A percentile compares a stretch with the other conserved stretches of the same genome.
phyloP scores from a whole-genome alignment of 2,797 vertebrate species.

The Sebastes iracundus region DNA sequence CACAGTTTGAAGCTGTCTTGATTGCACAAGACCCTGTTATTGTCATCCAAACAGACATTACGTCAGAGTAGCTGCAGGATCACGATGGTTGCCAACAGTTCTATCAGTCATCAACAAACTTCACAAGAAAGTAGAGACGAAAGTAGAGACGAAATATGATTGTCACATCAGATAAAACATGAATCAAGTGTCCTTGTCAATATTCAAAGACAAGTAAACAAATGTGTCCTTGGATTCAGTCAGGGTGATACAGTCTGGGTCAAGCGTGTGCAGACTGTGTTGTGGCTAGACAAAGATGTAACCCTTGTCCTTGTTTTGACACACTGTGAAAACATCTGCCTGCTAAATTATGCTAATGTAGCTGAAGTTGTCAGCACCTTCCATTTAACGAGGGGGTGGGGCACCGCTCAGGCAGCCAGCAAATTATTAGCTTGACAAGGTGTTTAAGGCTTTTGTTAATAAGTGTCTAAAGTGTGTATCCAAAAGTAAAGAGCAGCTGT shows the following conservation, averaged over 20 bases:
- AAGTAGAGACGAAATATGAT: neutral
- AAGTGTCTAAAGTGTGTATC: constrained; percentile 59
- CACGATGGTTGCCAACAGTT: neutral
- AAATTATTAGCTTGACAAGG: constrained; percentile 78
- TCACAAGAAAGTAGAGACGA: neutral
- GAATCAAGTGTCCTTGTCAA: constrained; percentile 28
- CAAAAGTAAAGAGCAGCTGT: constrained; percentile 69
- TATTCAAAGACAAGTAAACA: constrained; percentile 27
- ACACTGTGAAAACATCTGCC: constrained; percentile 73
- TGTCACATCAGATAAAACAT: neutral
- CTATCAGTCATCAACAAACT: neutral
- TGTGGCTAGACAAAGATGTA: constrained; percentile 44
- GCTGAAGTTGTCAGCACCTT: constrained; percentile 77
- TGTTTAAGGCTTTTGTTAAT: constrained; percentile 80
- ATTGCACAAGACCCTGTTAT: neutral
- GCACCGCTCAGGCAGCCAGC: constrained; percentile 50
- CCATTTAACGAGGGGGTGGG: constrained; percentile 56
- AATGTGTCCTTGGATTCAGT: constrained; percentile 61
- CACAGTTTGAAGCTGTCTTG: neutral
- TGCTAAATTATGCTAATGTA: constrained; percentile 76
- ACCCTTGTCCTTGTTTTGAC: constrained; percentile 71
- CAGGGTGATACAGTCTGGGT: constrained; percentile 27
- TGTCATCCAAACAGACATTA: neutral
- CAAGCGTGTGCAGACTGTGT: constrained; percentile 24
- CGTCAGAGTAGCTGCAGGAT: neutral